phyloP scores from a whole-genome alignment of 2,113 vertebrate genomes.

The Pygoscelis antarcticus region DNA sequence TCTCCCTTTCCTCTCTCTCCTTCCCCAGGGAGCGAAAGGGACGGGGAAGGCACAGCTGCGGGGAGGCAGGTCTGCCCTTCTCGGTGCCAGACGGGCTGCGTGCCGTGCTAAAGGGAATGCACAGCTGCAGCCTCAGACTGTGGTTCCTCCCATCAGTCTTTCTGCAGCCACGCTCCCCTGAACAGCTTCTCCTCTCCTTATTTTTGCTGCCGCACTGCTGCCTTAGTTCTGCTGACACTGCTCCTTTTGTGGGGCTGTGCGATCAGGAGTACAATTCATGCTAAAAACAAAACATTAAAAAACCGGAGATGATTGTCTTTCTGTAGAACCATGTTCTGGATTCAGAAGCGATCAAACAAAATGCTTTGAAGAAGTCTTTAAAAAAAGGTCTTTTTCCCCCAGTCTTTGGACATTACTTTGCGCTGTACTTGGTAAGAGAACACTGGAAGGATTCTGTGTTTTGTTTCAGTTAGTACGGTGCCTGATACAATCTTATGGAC shows the following conservation, averaged over 20 bases:
- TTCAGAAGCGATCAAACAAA: background rate
- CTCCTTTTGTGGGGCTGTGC: background rate
- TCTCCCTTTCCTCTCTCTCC: background rate
- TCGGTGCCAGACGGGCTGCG: accelerated
- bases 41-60: accelerated
- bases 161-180: accelerated
- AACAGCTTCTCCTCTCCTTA: background rate
- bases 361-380: background rate
- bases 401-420: background rate
- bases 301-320: accelerated
- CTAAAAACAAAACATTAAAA: background rate
- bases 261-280: too few species aligned
- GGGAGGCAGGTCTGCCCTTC: background rate
- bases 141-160: too few species aligned
- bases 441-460: background rate
- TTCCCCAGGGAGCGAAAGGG: background rate
- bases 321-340: accelerated
- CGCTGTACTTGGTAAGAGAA: background rate
- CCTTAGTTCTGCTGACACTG: background rate
- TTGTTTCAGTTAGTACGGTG: background rate
- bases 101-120: accelerated
- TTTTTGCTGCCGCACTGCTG: background rate
- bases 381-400: too few species aligned
- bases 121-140: too few species aligned
- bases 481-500: too few species aligned